Percentiles rank a stretch among this genome's conserved stretches.
Conservation (phyloP, 2,113 vertebrate genomes). For the Chauna torquata region DNA sequence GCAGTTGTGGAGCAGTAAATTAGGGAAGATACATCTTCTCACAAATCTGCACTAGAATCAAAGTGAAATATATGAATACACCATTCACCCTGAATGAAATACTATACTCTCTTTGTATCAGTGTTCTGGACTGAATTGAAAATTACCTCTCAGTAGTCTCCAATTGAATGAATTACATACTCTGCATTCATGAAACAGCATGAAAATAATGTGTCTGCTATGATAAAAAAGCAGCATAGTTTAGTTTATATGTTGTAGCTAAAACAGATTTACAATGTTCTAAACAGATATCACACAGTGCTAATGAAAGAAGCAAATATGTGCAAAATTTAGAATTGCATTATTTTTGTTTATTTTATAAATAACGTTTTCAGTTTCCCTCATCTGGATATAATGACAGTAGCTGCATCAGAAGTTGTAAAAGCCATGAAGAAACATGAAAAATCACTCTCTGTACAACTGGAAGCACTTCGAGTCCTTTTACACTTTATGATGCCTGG, state of each 20-base stretch:
- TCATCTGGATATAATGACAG: constrained; percentile 84
- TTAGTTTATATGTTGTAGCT: not conserved
- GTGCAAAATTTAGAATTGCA: not conserved
- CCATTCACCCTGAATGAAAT: not conserved
- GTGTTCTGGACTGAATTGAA: not conserved
- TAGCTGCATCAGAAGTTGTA: constrained; percentile 84
- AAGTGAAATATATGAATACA: not conserved
- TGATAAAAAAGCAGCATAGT: not conserved
- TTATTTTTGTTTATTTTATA: not conserved
- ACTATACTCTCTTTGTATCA: not conserved
- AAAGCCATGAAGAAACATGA: constrained; percentile 84
- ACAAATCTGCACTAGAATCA: not conserved
- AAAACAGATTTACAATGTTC: not conserved
- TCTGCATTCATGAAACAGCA: not conserved
- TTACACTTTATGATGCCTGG: constrained; percentile 86
- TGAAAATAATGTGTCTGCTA: not conserved
- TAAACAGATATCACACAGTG: not conserved
- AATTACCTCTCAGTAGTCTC: not conserved
- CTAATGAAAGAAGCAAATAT: not conserved
- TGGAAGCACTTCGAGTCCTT: constrained; percentile 87
- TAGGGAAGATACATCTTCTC: not conserved
- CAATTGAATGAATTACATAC: not conserved
- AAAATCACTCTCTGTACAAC: constrained; percentile 82
- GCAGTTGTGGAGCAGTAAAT: not conserved
- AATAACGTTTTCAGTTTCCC: constrained; percentile 74